phyloP scores from a whole-genome alignment of 2,797 vertebrate species.

The Sandelia bainsii region DNA sequence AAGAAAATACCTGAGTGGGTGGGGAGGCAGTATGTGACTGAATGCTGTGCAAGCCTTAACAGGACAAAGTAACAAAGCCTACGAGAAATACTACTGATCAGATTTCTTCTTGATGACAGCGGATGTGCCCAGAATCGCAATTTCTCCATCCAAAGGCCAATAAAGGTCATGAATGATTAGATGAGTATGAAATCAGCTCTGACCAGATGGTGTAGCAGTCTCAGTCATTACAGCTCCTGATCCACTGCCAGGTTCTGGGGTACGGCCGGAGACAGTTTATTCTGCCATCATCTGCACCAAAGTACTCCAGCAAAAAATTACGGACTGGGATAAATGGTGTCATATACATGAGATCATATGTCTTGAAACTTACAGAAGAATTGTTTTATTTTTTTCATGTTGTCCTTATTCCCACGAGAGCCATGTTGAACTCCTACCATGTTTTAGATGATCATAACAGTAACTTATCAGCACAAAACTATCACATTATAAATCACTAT shows the following conservation, averaged over 20 bases:
- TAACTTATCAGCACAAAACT: no score
- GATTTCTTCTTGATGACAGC: slow-evolving; percentile 26
- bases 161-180: slow-evolving; percentile 69
- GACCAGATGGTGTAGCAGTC: slow-evolving; percentile 66
- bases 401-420: background rate
- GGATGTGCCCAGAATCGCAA: slow-evolving; percentile 46
- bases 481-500: no score
- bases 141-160: slow-evolving; percentile 48
- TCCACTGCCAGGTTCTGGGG: slow-evolving; percentile 44
- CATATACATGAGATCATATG: background rate
- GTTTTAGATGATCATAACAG: background rate
- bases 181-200: slow-evolving; percentile 60
- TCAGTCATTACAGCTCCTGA: slow-evolving; percentile 58
- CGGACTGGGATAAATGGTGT: background rate
- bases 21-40: background rate
- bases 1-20: slow-evolving; percentile 14
- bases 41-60: slow-evolving; percentile 20
- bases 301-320: background rate
- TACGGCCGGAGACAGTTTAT: slow-evolving; percentile 22
- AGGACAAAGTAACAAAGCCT: slow-evolving; percentile 20
- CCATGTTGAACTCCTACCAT: background rate
- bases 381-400: background rate
- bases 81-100: slow-evolving; percentile 8
- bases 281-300: slow-evolving; percentile 4
- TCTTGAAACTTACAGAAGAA: background rate